Evolutionary conservation across 2,113 vertebrate genomes (phyloP).

Genomic region (Elaphurus davidianus): DNA sequence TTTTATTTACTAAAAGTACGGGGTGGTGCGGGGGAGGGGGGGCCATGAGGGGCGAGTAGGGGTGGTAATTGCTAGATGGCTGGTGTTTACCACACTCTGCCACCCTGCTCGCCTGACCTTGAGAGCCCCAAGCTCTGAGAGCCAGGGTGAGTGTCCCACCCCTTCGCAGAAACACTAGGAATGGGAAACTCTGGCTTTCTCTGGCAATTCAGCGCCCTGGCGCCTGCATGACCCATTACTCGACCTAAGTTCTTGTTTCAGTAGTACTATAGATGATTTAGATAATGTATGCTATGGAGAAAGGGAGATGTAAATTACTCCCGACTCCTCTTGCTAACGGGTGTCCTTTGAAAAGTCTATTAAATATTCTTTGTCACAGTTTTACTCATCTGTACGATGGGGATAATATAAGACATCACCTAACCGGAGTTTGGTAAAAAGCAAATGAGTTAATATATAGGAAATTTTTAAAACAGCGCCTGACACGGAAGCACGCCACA

Average conservation of each 20-base stretch:
- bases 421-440: background rate
- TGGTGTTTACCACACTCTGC: background rate
- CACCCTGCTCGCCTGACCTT: background rate
- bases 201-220: fast-evolving
- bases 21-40: fast-evolving
- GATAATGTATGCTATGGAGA: background rate
- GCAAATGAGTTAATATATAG: fast-evolving
- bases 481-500: background rate
- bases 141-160: fast-evolving
- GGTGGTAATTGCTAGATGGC: background rate
- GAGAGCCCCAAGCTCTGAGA: fast-evolving
- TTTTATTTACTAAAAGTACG: no score
- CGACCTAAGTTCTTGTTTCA: background rate
- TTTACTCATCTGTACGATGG: background rate
- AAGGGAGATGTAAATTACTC: fast-evolving
- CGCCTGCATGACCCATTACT: background rate
- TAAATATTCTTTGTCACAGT: background rate
- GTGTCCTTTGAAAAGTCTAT: background rate
- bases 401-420: background rate
- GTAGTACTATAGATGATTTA: background rate
- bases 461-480: background rate
- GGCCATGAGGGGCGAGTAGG: background rate
- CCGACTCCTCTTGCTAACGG: fast-evolving
- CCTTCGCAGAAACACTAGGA: background rate
- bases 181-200: background rate